These are phyloP conservation scores for Abrostola tripartita DNA, from an alignment of 2,888 invertebrate genomes.

Conservation along the genomic window DNA sequence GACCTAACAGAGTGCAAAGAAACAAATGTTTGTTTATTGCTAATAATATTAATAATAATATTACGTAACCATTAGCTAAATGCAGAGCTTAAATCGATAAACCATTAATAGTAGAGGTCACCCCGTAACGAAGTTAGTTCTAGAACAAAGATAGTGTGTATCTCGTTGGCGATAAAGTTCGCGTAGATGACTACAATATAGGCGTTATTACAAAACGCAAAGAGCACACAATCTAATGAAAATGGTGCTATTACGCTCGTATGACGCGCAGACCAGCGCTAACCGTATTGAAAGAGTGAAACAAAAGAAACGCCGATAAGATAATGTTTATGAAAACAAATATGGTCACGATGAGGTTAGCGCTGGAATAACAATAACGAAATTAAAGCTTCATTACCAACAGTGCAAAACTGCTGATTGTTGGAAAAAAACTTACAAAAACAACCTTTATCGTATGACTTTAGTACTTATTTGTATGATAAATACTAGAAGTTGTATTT, in stretches of 20 bases:
- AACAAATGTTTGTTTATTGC: neutral
- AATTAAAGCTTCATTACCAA: conserved; percentile 36
- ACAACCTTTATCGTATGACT: conserved; percentile 13
- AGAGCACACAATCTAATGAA: conserved; percentile 52
- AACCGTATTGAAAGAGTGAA: conserved; percentile 60
- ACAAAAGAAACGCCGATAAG: conserved; percentile 69
- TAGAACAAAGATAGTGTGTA: conserved; percentile 44
- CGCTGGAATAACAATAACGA: conserved; percentile 35
- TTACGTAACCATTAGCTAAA: conserved; percentile 13
- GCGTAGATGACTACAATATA: conserved; percentile 37
- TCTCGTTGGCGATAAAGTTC: conserved; percentile 37
- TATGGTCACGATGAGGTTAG: conserved; percentile 51
- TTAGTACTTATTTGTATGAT: conserved; percentile 40
- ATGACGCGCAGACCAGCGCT: conserved; percentile 49
- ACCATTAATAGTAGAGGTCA: conserved; percentile 34
- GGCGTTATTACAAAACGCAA: conserved; percentile 46
- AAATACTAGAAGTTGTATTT: conserved; percentile 24
- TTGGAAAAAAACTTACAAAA: conserved; percentile 4
- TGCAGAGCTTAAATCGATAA: conserved; percentile 25
- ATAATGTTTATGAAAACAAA: conserved; percentile 65
- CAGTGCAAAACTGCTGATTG: conserved; percentile 20
- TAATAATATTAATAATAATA: neutral
- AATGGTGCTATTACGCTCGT: conserved; percentile 34
- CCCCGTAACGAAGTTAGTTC: conserved; percentile 36
- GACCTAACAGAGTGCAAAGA: neutral